These are phyloP conservation scores for Rhodeus uyekii DNA, from an alignment of 2,797 vertebrate genomes.

Conservation along the genomic window DNA sequence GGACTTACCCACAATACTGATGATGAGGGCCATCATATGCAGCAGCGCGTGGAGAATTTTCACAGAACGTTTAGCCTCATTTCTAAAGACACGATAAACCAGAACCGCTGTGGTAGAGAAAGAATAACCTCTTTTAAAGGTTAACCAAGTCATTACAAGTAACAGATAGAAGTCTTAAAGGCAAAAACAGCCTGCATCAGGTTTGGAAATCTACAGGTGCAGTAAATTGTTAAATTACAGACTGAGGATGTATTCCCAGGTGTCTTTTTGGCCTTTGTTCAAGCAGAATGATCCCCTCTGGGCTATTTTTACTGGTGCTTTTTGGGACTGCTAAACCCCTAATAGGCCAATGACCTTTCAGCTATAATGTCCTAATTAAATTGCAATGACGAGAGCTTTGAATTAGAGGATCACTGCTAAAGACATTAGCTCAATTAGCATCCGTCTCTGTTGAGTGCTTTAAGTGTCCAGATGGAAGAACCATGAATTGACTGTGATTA, in stretches of 20 bases:
- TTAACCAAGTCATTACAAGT: neutral
- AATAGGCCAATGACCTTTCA: constrained; percentile 58
- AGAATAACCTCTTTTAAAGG: neutral
- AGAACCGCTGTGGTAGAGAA: constrained; percentile 79
- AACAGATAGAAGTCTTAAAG: neutral
- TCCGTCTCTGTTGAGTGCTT: constrained; percentile 35
- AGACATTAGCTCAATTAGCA: constrained; percentile 51
- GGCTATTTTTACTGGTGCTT: constrained; percentile 37
- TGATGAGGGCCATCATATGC: constrained; percentile 82
- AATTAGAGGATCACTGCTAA: constrained; percentile 39
- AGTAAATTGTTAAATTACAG: neutral
- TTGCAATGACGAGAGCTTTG: constrained; percentile 41
- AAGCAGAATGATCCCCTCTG: constrained; percentile 38
- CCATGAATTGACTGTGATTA: neutral
- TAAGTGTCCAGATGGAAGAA: constrained; percentile 29
- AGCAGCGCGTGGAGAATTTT: constrained; percentile 88
- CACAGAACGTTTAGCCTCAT: constrained; percentile 83
- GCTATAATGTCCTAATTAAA: constrained; percentile 50
- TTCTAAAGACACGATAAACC: constrained; percentile 91
- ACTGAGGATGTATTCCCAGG: neutral
- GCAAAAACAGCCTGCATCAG: neutral
- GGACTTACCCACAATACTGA: constrained; percentile 86
- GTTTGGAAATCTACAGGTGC: neutral
- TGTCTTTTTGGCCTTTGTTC: constrained; percentile 15
- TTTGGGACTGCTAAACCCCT: constrained; percentile 25